These are phyloP conservation scores for Drosophila seguyi DNA, from an alignment of 1,140 invertebrate genomes.

Conservation along the genomic window DNA sequence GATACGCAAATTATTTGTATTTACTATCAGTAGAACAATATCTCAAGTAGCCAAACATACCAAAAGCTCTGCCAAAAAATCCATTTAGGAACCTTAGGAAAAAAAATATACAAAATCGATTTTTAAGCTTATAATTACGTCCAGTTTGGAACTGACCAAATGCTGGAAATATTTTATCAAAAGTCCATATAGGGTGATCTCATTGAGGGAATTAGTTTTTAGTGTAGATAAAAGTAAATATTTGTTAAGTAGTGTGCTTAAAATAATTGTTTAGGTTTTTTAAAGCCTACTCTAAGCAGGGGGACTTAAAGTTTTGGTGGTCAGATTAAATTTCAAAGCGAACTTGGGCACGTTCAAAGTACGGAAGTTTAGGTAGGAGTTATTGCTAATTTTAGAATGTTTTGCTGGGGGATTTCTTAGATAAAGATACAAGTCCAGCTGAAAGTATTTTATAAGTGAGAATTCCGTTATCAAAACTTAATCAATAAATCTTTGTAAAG, in stretches of 20 bases:
- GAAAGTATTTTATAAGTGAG: neutral
- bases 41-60: slow-evolving; percentile 16
- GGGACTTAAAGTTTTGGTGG: neutral
- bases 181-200: slow-evolving; percentile 13
- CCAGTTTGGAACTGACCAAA: slow-evolving; percentile 35
- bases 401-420: neutral
- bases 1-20: slow-evolving; percentile 7
- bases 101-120: slow-evolving; percentile 26
- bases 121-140: slow-evolving; percentile 55
- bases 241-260: slow-evolving; percentile 1
- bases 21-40: slow-evolving; percentile 17
- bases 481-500: too few species aligned
- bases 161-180: slow-evolving; percentile 36
- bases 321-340: slow-evolving; percentile 7
- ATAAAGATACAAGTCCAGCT: neutral
- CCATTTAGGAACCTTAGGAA: slow-evolving; percentile 1
- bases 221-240: slow-evolving; percentile 4
- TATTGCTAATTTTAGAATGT: neutral
- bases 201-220: slow-evolving; percentile 10
- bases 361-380: neutral
- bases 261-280: slow-evolving; percentile 17
- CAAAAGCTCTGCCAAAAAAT: slow-evolving; percentile 11
- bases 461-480: neutral
- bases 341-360: slow-evolving; percentile 7
- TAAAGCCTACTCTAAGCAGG: neutral